Percentiles rank a stretch among this genome's conserved stretches.
phyloP scores from a whole-genome alignment of 2,888 invertebrate genomes.

The Neoascia interrupta region DNA sequence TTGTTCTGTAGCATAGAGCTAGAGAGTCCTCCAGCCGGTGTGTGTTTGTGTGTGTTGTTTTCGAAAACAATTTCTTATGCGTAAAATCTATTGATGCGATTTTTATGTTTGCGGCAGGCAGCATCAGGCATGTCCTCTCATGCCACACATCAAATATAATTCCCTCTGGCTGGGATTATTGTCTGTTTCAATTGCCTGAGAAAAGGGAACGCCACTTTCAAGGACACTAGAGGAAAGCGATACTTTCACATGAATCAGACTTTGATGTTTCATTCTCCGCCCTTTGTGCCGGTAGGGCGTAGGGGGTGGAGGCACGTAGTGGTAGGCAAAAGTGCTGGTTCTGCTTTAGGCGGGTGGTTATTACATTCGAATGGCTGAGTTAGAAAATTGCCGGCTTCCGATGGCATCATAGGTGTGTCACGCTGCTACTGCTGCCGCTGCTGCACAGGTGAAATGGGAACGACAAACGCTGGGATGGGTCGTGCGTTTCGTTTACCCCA shows the following conservation, averaged over 20 bases:
- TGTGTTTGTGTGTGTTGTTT: background rate
- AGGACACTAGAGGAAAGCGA: constrained; percentile 44
- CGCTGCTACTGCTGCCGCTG: constrained; percentile 10
- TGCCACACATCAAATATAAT: constrained; percentile 22
- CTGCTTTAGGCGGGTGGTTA: constrained; percentile 22
- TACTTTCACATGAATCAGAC: constrained; percentile 57
- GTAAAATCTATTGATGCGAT: constrained; percentile 58
- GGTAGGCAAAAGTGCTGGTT: constrained; percentile 12
- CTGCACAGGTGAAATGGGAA: constrained; percentile 49
- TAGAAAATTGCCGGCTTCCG: constrained; percentile 63
- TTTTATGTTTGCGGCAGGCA: constrained; percentile 52
- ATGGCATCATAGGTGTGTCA: constrained; percentile 2
- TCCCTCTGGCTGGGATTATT: constrained; percentile 36
- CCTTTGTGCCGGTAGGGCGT: constrained; percentile 2
- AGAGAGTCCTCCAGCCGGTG: no score
- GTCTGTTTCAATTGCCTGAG: constrained; percentile 28
- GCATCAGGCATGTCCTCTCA: constrained; percentile 21
- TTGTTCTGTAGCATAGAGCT: no score
- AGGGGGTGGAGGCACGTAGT: background rate
- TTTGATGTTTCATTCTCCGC: constrained; percentile 46
- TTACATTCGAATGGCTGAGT: constrained; percentile 61
- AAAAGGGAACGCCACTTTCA: constrained; percentile 35
- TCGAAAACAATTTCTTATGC: constrained; percentile 55
- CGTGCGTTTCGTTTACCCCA: constrained; percentile 1
- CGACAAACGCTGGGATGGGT: constrained; percentile 28